These are phyloP conservation scores for Palloptera scutellata DNA, from an alignment of 2,888 invertebrate species.

Conservation along the genomic window DNA sequence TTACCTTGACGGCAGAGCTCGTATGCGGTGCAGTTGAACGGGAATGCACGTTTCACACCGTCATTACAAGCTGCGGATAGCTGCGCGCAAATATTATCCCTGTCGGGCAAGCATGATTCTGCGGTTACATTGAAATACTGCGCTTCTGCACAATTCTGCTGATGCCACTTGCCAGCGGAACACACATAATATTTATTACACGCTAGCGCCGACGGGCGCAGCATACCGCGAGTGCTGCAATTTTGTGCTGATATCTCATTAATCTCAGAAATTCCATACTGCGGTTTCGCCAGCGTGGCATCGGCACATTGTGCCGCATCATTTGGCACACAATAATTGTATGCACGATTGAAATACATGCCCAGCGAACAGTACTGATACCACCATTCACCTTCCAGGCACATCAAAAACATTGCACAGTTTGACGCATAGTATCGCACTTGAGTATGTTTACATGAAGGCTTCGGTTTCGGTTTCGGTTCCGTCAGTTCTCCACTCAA, in stretches of 20 bases:
- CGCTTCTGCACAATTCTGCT: constrained; percentile 35
- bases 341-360: constrained; percentile 52
- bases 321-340: constrained; percentile 53
- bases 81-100: constrained; percentile 17
- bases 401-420: constrained; percentile 54
- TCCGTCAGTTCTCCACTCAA: too few species aligned
- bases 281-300: neutral
- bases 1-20: constrained; percentile 39
- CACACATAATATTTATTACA: constrained; percentile 44
- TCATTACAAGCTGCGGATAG: constrained; percentile 35
- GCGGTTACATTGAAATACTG: constrained; percentile 41
- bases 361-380: constrained; percentile 54
- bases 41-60: constrained; percentile 31
- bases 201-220: constrained; percentile 38
- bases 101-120: constrained; percentile 38
- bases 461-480: too few species aligned
- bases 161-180: constrained; percentile 34
- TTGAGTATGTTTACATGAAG: constrained; percentile 39
- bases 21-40: constrained; percentile 43
- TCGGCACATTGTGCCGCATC: constrained; percentile 42
- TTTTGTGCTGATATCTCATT: constrained; percentile 38
- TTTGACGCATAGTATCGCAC: constrained; percentile 45
- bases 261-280: constrained; percentile 20
- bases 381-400: constrained; percentile 56
- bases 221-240: constrained; percentile 44